Base-by-base conservation (phyloP, 2,797 vertebrate genomes). In the Anguilla anguilla region DNA sequence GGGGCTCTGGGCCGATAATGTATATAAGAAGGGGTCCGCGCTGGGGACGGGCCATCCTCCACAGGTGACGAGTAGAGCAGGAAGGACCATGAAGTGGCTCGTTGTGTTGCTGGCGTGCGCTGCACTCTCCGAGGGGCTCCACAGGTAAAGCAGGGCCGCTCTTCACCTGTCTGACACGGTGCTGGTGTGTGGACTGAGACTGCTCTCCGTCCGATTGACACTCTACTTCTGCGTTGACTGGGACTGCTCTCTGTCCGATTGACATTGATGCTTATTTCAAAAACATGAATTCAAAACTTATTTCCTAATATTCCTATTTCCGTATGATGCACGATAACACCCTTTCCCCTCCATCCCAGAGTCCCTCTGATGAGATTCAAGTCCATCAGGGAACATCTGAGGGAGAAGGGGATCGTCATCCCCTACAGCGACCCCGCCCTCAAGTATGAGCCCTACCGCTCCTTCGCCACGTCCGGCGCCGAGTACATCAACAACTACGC, bases 401-500 rank as follows among this genome's bases (percentile, higher is more conserved):
- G 87, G 85, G 94, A 96, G 17, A 93, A 93, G 0, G 95, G 95
- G 0, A 91, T 88, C 43, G 87, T 86, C n/a, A 25, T 94, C 0
- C 91, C 90, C 84, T 92, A 92, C 19, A 85, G 79, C 1, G 95
- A 97, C 1, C 93, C 94, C 0, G 95, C 11, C 35, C 88, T 93
- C 84, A 97, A 96, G 90, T 96, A 94, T 89, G 88, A 88, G 74
- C 31, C 85, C 2, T 64, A 88, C 61, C 88, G 92, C 82, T 69
- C 91, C 0, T 77, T 87, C 2, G 39, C 83, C 88, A 86, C 92
- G 0, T 83, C 92, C 6, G 93, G 91, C 88, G 85, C 86, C 0
- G 94, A 96, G 90, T 94, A 96, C 15, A 93, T 97, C n/a, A 92
- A 93, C 88, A 97, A 94, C 93, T 96, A 97, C 7, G 90, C 96